Base-by-base conservation (phyloP, 2,797 vertebrate genomes). In the Neosilurus hyrtlii region DNA sequence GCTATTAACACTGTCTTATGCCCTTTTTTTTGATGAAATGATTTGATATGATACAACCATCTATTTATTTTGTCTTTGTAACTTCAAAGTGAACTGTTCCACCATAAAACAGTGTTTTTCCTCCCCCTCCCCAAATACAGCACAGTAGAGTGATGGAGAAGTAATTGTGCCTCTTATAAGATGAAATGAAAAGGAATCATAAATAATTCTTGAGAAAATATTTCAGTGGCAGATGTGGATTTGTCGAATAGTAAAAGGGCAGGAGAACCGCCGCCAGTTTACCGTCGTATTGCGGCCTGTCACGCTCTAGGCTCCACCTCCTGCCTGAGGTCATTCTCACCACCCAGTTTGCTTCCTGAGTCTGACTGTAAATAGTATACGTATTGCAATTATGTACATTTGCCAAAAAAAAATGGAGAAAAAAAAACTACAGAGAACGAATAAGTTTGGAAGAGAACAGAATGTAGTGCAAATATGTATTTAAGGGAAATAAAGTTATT, bases 401-500 rank as follows among this genome's bases (percentile, higher is more conserved):
- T 90, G 90, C 92, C 86, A 88, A 89, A 91, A 92, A 72, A 68
- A 26, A 84, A 75, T n/a, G n/a, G n/a, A n/a, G n/a, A 9, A 5
- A 15, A 49, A 22, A 43, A 77, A 84, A 65, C 82, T 83, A 84
- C 85, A 86, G 79, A 89, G 82, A 86, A 43, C 61, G 86, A 86
- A 86, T 72, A 83, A 86, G 59, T 78, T 74, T 86, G 82, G 80
- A 81, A 89, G 85, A 87, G 89, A 90, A 81, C 83, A 4, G 74
- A 87, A 86, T 88, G 89, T 90, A 90, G 89, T 92, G 90, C 89
- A 91, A 90, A 89, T 89, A 90, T 90, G 91, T 90, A 92, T 89
- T 80, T 89, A 91, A 90, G 88, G 89, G 88, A 92, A 94, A 94
- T 94, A 93, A 94, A 94, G 82, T 86, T 92, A 91, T 92, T 91